A percentile compares a stretch with the other conserved stretches of the same genome.
phyloP scores from a whole-genome alignment of 1,140 invertebrate species.

The Ceratina japonica region DNA sequence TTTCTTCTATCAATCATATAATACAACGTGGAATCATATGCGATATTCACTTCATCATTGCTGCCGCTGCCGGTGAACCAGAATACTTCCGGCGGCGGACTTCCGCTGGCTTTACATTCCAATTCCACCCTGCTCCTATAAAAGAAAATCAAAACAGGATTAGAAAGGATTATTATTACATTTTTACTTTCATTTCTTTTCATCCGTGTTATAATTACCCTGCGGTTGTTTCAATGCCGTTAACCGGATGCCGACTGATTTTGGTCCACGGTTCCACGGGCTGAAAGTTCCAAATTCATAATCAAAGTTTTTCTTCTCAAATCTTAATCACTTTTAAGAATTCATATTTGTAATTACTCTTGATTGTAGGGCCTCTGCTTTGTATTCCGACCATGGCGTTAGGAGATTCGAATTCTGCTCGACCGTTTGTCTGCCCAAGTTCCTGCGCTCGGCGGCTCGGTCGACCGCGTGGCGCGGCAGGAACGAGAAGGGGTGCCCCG shows the following conservation, averaged over 20 bases:
- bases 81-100: slow-evolving; percentile 84
- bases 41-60: slow-evolving; percentile 80
- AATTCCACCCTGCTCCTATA: slow-evolving; percentile 80
- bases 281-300: neutral
- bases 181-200: neutral
- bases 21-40: neutral
- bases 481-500: slow-evolving; percentile 36
- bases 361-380: neutral
- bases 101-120: slow-evolving; percentile 84
- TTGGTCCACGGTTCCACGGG: slow-evolving; percentile 46
- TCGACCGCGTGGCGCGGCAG: slow-evolving; percentile 33
- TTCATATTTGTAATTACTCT: slow-evolving; percentile 17
- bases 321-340: too few relatives aligned
- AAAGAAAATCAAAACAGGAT: neutral
- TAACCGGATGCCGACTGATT: slow-evolving; percentile 42
- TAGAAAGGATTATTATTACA: neutral
- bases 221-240: slow-evolving; percentile 25
- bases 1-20: neutral
- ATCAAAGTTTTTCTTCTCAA: too few relatives aligned
- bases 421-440: slow-evolving; percentile 17
- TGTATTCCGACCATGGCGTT: slow-evolving; percentile 24
- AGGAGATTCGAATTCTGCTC: slow-evolving; percentile 35
- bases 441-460: slow-evolving; percentile 32
- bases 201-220: slow-evolving; percentile 14
- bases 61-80: slow-evolving; percentile 84